A percentile compares a stretch with the other conserved stretches of the same genome.
Evolutionary conservation across 2,113 vertebrate genomes (phyloP).

Genomic region (Rhabdomys dilectus): DNA sequence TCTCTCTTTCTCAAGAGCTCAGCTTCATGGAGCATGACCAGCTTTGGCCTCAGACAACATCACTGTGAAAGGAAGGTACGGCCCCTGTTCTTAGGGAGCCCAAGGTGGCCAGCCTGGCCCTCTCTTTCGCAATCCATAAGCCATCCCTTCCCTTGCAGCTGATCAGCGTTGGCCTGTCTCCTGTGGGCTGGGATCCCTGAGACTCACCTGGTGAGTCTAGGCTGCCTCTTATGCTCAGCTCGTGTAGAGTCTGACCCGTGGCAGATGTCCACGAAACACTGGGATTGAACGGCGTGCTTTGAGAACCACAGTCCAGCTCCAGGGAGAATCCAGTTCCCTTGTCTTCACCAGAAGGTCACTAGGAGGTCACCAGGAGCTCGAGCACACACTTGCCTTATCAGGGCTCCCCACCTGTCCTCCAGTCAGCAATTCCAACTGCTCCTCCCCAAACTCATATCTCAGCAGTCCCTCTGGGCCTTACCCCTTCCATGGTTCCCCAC

Average conservation of each 20-base stretch:
- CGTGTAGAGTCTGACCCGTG: rapidly evolving
- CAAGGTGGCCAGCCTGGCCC: neutral
- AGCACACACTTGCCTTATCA: neutral
- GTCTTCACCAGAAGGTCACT: neutral
- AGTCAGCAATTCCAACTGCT: neutral
- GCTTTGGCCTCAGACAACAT: neutral
- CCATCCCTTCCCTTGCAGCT: neutral
- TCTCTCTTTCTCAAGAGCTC: neutral
- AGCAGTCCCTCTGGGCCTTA: neutral
- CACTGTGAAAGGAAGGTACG: neutral
- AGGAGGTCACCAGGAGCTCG: neutral
- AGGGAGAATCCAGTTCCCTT: neutral
- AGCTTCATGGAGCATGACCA: neutral
- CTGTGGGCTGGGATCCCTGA: rapidly evolving
- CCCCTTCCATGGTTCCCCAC: neutral
- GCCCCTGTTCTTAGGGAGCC: neutral
- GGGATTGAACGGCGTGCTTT: neutral
- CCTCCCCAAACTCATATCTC: neutral
- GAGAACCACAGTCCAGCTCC: neutral
- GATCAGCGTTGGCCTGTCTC: neutral
- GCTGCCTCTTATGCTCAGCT: too few relatives aligned
- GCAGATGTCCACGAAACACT: neutral
- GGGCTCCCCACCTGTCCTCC: neutral
- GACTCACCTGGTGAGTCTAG: neutral
- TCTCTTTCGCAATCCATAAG: neutral